Base-by-base conservation (phyloP, 92 coral and sea anemone genomes). In the Anthopleura xanthogrammica region DNA sequence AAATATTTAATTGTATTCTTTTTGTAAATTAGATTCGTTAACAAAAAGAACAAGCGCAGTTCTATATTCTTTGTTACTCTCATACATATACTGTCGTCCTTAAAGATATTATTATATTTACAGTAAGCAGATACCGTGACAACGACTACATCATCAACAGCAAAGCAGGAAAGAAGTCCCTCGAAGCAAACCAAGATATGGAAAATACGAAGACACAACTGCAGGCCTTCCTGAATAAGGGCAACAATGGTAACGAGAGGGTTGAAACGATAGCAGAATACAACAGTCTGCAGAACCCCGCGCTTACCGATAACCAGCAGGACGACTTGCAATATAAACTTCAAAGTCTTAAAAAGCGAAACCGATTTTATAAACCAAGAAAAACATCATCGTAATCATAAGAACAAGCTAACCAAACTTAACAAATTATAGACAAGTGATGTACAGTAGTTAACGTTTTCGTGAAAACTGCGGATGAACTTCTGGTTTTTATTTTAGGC, bases 331-430 rank as follows among this genome's bases (percentile, higher is more conserved):
- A 70, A 41, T 70, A 81, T 41, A 41, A 60, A 71, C 77, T 81
- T 40, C 65, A 70, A 24, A 66, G 48, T 48, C 74, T 81, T 54
- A 81, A 81, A 64, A 81, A 81, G 20, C 22, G 84, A 48, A 81
- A 81, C n/a, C 64, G 84, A 14, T 81, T 81, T 68, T 68, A 68
- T 68, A 81, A 22, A 50, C 84, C 84, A 41, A 81, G 42, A 40
- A 52, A 70, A 50, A 6, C 46, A 68, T 68, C 1, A 24, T 68
- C 12, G 3, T 12, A 68, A n/a, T 23, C 3, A 3, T 68, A 7
- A 62, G 5, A 10, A 68, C 42, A 29, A 13, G 1, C 36, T 29
- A 29, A 29, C 36, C 0, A 29, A 29, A 0, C 36, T 2, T 10
- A 68, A 10, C 36, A 12, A 3, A 11, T 36, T 68, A 5, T 23